Conservation (phyloP, 2,888 invertebrate species). For the Cheilosia grossa region DNA sequence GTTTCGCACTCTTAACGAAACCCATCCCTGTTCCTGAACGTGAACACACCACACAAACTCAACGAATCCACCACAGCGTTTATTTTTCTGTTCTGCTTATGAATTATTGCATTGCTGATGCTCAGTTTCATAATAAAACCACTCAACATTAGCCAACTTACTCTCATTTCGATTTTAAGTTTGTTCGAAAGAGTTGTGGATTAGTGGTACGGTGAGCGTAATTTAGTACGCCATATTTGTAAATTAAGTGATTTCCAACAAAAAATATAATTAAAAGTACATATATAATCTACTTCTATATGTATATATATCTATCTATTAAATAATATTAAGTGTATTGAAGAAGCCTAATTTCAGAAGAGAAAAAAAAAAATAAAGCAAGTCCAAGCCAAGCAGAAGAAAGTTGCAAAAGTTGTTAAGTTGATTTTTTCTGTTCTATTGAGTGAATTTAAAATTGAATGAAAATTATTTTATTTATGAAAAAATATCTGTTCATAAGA, state of each 20-base stretch:
- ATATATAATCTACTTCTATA: slow-evolving; percentile 57
- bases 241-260: slow-evolving; percentile 69
- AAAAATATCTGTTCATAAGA: slow-evolving; percentile 1
- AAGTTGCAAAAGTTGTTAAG: slow-evolving; percentile 46
- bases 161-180: slow-evolving; percentile 76
- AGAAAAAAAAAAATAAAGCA: slow-evolving; percentile 12
- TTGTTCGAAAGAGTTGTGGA: slow-evolving; percentile 79
- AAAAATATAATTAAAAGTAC: slow-evolving; percentile 52
- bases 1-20: slow-evolving; percentile 39
- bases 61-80: slow-evolving; percentile 27
- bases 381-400: slow-evolving; percentile 45
- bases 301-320: slow-evolving; percentile 34
- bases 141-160: slow-evolving; percentile 28
- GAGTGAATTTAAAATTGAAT: slow-evolving; percentile 60
- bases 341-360: slow-evolving; percentile 40
- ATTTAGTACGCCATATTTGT: slow-evolving; percentile 68
- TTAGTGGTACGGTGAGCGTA: slow-evolving; percentile 80
- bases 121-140: slow-evolving; percentile 34
- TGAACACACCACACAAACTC: slow-evolving; percentile 6
- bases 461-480: slow-evolving; percentile 14
- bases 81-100: background rate
- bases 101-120: too few relatives aligned
- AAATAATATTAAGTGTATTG: slow-evolving; percentile 59
- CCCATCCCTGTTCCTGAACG: background rate
- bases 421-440: slow-evolving; percentile 48